phyloP scores from a whole-genome alignment of 2,113 vertebrate genomes.

The Theristicus caerulescens region DNA sequence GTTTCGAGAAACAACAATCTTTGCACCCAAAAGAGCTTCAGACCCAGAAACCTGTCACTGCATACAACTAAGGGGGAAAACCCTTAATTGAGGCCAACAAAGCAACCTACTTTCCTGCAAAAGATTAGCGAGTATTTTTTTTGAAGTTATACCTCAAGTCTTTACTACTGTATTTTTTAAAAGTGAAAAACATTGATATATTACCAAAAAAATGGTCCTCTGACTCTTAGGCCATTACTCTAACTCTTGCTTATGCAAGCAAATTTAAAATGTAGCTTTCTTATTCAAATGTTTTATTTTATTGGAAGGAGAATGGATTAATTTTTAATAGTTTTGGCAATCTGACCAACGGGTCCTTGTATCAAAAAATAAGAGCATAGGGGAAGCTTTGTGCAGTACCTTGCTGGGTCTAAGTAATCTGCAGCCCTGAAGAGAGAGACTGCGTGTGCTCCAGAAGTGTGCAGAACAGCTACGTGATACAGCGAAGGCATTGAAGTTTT shows the following conservation, averaged over 20 bases:
- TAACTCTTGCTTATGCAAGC: conserved; percentile 53
- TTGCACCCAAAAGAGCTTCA: conserved; percentile 20
- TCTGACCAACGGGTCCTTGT: conserved; percentile 21
- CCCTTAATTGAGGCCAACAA: background rate
- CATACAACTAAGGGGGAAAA: background rate
- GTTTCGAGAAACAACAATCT: background rate
- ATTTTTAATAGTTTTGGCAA: background rate
- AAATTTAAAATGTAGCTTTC: conserved; percentile 20
- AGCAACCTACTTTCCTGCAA: conserved; percentile 53
- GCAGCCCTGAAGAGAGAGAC: background rate
- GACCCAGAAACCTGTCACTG: conserved; percentile 39
- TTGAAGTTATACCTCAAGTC: conserved; percentile 92
- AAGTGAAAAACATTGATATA: conserved; percentile 34
- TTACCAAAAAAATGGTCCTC: conserved; percentile 21
- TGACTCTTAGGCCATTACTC: background rate
- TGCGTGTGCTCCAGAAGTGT: background rate
- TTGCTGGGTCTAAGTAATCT: background rate
- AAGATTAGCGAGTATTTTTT: conserved; percentile 79
- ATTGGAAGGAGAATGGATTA: background rate
- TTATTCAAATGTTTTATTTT: conserved; percentile 18
- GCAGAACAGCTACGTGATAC: background rate
- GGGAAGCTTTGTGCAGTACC: background rate
- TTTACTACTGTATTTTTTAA: conserved; percentile 86
- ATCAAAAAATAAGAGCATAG: background rate
- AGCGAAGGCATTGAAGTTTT: conserved; percentile 20